Evolutionary conservation across 2,888 invertebrate species (phyloP).

Genomic region (Zelleria hepariella): DNA sequence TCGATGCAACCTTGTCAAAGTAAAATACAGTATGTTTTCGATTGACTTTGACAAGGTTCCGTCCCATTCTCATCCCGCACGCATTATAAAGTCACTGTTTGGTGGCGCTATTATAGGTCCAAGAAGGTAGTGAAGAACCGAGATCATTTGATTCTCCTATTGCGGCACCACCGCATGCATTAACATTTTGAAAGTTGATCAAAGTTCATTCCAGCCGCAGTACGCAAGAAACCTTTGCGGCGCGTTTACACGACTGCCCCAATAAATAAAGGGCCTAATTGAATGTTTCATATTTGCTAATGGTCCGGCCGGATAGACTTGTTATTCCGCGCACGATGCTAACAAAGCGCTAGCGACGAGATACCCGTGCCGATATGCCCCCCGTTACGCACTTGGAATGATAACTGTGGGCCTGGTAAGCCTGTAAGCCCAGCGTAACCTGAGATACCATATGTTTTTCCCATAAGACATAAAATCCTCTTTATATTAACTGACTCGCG

Average conservation of each 20-base stretch:
- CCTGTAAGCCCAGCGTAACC: slow-evolving; percentile 10
- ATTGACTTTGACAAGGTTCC: too few relatives aligned
- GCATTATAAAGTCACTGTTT: too few relatives aligned
- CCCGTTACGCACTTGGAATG: slow-evolving; percentile 48
- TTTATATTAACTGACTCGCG: slow-evolving; percentile 34
- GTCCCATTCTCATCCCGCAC: too few relatives aligned
- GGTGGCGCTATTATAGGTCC: too few relatives aligned
- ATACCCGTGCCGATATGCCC: slow-evolving; percentile 32
- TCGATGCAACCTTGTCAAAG: too few relatives aligned
- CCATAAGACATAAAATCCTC: slow-evolving; percentile 42
- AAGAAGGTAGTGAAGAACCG: too few relatives aligned
- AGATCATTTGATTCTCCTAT: too few relatives aligned
- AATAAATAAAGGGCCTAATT: slow-evolving; percentile 41
- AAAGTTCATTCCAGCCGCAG: slow-evolving; percentile 9
- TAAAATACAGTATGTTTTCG: too few relatives aligned
- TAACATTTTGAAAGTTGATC: too few relatives aligned
- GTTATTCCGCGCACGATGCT: slow-evolving; percentile 60
- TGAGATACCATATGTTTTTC: slow-evolving; percentile 39
- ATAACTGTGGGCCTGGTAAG: slow-evolving; percentile 37
- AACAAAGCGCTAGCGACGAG: slow-evolving; percentile 50
- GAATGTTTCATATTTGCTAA: slow-evolving; percentile 58
- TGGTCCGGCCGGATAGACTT: slow-evolving; percentile 43
- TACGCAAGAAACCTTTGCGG: slow-evolving; percentile 3
- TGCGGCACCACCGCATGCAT: too few relatives aligned
- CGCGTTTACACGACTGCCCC: slow-evolving; percentile 14